A percentile compares a stretch with the other conserved stretches of the same genome.
Evolutionary conservation across 2,888 invertebrate species (phyloP).

Genomic region (Dolomedes plantarius): DNA sequence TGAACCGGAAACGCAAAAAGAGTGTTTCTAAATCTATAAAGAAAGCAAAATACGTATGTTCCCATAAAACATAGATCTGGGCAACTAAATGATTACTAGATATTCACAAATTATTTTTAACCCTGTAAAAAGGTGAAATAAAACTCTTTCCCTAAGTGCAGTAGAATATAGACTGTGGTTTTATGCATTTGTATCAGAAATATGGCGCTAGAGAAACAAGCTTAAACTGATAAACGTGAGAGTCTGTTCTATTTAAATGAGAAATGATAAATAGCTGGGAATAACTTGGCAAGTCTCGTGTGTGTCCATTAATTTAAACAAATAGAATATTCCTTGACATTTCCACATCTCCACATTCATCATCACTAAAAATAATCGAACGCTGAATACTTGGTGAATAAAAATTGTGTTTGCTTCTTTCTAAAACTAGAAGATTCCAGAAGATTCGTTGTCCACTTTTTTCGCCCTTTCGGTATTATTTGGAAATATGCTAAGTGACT

Average conservation of each 20-base stretch:
- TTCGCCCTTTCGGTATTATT: conserved; percentile 40
- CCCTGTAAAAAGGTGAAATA: no score
- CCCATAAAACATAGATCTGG: no score
- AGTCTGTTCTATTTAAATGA: conserved; percentile 21
- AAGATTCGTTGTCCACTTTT: conserved; percentile 48
- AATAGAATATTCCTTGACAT: conserved; percentile 62
- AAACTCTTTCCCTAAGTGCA: no score
- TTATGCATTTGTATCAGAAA: no score
- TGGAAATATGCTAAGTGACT: conserved; percentile 57
- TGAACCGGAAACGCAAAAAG: no score
- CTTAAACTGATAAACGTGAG: conserved; percentile 19
- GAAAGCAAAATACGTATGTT: no score
- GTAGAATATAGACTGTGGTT: no score
- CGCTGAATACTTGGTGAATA: conserved; percentile 45
- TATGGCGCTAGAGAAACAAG: no score
- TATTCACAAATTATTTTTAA: no score
- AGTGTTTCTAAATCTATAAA: no score
- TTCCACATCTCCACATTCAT: conserved; percentile 46
- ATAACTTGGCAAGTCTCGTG: conserved; percentile 34
- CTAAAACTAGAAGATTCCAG: conserved; percentile 33
- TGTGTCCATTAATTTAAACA: conserved; percentile 66
- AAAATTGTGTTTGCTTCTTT: conserved; percentile 35
- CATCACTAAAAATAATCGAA: conserved; percentile 58
- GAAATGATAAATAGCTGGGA: conserved; percentile 52
- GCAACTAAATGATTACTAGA: no score